These are phyloP conservation scores for Drosophila melanocephala DNA, from an alignment of 2,888 invertebrate genomes.

Conservation along the genomic window DNA sequence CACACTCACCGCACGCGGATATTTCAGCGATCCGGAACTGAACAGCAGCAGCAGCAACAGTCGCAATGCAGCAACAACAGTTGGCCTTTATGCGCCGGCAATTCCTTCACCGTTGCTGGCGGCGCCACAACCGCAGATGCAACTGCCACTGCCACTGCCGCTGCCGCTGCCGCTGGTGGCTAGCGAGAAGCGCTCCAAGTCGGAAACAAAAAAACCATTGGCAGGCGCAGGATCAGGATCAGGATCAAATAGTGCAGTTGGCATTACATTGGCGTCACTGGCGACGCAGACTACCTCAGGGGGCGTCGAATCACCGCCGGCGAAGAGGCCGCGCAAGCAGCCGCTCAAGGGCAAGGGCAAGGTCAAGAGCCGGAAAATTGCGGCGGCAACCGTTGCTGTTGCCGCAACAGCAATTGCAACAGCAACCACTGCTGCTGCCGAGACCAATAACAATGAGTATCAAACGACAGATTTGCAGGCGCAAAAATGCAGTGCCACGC, in stretches of 20 bases:
- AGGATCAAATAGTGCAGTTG: constrained; percentile 14
- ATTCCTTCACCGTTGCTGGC: constrained; percentile 53
- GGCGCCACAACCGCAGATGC: constrained; percentile 12
- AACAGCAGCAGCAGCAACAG: constrained; percentile 59
- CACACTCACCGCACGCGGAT: constrained; percentile 82
- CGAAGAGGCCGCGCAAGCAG: constrained; percentile 60
- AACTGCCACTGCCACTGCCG: constrained; percentile 27
- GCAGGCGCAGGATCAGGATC: background rate
- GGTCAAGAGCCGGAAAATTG: constrained; percentile 41
- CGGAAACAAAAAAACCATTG: constrained; percentile 85
- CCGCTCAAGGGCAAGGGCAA: constrained; percentile 13
- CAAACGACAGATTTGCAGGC: constrained; percentile 58
- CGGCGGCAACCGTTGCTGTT: constrained; percentile 4
- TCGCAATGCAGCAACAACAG: constrained; percentile 25
- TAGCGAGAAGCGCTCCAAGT: constrained; percentile 85
- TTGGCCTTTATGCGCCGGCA: constrained; percentile 55
- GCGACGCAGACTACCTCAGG: constrained; percentile 56
- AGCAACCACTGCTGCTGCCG: constrained; percentile 21
- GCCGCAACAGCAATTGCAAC: background rate
- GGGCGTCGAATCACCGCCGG: constrained; percentile 39
- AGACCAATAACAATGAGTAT: constrained; percentile 80
- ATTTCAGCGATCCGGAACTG: constrained; percentile 85
- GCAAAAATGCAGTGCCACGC: constrained; percentile 55
- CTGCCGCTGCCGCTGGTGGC: constrained; percentile 20
- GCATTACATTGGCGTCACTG: constrained; percentile 21